Base-by-base conservation (phyloP, 1,140 invertebrate genomes). In the Propsilocerus akamusi region DNA sequence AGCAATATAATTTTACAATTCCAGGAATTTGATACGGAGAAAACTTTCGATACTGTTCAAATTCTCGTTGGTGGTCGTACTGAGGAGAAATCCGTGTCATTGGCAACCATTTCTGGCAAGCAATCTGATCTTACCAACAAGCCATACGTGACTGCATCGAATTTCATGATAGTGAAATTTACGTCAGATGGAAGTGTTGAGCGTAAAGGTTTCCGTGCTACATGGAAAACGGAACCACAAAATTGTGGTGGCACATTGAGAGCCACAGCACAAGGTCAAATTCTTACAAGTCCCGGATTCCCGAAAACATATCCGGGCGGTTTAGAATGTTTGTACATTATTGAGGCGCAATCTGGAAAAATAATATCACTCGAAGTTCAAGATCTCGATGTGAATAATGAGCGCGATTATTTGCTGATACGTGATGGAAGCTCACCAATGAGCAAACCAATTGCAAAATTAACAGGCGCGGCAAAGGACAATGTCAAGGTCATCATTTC, bases 121-220 rank as follows among this genome's bases (percentile, higher is more conserved):
- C 77, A 85, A 64, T 20, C 34, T 20, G 82, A 90, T 61, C 62
- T 89, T 48, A 78, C 82, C 34, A 83, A 76, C 51, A 83, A 83
- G 60, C 76, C 86, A 4, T 94, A 86, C 65, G 86, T 91, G 4
- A 94, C 92, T 1, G 92, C 90, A 14, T 93, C 90, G 12, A 97
- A 97, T 65, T 94, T 97, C 56, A 96, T 98, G 89, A 93, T 96
- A 51, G 80, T 98, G 52, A 95, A 94, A 67, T 97, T 97, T 69
- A 86, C 86, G 55, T 86, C 90, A 0, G 94, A 97, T 63, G 83
- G 82, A 10, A 86, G 87, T 3, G 89, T 95, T 23, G 92, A 97
- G 70, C 83, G 84, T 54, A 88, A 91, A 71, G 92, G 92, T 49
- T 97, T 96, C 67, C 77, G 86, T 37, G 87, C 87, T 41, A 88